Base-by-base conservation (phyloP, 2,113 vertebrate species). In the Myocastor coypus region DNA sequence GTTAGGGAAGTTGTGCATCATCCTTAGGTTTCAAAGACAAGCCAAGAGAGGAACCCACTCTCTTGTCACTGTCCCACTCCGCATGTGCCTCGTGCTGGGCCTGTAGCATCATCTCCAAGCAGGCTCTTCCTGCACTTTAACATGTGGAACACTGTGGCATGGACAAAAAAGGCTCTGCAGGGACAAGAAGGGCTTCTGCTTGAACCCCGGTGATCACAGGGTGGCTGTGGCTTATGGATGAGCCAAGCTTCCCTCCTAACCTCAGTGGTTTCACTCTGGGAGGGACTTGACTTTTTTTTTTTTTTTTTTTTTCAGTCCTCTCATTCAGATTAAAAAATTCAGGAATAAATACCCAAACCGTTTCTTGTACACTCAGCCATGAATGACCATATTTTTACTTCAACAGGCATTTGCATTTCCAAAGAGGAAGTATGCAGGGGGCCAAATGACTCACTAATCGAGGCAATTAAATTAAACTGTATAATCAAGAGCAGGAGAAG, bases 381-480 rank as follows among this genome's bases (percentile, higher is more conserved):
- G 61, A 89, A 93, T 50, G 68, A 22, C 63, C 11, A 10, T 50
- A 19, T 85, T 26, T 30, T 34, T 9, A 73, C 6, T 46, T 89
- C 26, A 34, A 40, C 30, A 64, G 19, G 16, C 32, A 83, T 89
- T 93, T 86, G 57, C 34, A 89, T 94, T 83, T 94, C 73, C 66
- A 59, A 86, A 93, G 37, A 91, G 37, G 30, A 96, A 96, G 52
- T 37, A 59, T 26, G 26, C 34, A 64, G 37, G 12, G 26, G 61
- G 63, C 32, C 40, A 40, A 30, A 52, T 73, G 57, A 92, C 63
- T 81, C 55, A 71, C 40, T 88, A 81, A 94, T 55, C 7, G 57
- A 84, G 40, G 69, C 55, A 80, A 80, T 55, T 69, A 93, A 75
- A 89, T 12, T 28, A 26, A 57, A 57, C 55, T 57, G 4, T 40